Evolutionary conservation across 2,797 vertebrate species (phyloP).

Genomic region (Melanitta fusca): DNA sequence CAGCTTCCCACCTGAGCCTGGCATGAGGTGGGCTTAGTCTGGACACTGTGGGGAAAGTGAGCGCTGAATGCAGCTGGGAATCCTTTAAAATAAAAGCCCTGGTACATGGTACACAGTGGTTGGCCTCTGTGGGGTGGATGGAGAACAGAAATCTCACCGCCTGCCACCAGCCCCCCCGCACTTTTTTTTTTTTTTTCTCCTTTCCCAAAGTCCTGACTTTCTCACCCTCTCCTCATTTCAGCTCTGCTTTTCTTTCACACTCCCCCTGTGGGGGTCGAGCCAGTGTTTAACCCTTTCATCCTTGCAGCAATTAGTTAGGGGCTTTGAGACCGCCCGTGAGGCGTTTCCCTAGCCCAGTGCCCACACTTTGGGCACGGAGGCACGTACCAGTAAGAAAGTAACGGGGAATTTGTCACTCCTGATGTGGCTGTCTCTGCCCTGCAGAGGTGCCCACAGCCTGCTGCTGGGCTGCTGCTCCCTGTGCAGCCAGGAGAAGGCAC

Average conservation of each 20-base stretch:
- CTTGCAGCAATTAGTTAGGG: neutral
- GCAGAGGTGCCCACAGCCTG: constrained; percentile 28
- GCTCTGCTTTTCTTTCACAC: constrained; percentile 19
- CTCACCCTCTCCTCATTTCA: neutral
- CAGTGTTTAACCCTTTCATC: neutral
- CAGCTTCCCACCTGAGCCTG: neutral
- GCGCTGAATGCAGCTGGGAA: neutral
- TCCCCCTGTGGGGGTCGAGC: neutral
- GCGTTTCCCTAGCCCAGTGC: neutral
- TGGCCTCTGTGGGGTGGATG: neutral
- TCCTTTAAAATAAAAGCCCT: neutral
- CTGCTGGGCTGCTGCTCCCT: constrained; percentile 21
- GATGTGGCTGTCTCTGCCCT: neutral
- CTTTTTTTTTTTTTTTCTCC: neutral
- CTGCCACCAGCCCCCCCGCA: neutral
- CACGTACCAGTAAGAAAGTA: neutral
- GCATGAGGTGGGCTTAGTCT: neutral
- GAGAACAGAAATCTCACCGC: neutral
- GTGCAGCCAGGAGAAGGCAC: neutral
- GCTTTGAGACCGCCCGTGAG: neutral
- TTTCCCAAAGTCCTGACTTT: neutral
- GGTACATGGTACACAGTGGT: rapidly evolving
- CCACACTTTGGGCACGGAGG: neutral
- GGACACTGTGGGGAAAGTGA: neutral
- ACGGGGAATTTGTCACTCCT: neutral